Conservation (phyloP, 2,888 invertebrate species). For the Polyommatus iphigenia region DNA sequence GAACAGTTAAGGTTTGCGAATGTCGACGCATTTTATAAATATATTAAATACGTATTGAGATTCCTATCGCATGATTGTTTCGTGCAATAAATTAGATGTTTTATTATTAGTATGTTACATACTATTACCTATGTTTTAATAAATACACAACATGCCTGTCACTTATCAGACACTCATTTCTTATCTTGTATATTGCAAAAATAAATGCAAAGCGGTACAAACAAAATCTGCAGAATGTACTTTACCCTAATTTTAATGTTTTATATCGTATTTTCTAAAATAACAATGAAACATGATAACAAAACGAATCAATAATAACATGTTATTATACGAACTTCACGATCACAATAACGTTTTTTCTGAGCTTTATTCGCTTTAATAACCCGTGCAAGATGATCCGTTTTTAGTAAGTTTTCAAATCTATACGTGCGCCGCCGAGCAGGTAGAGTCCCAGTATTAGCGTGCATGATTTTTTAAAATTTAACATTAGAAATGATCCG, state of each 20-base stretch:
- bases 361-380: slow-evolving; percentile 50
- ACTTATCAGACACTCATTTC: neutral
- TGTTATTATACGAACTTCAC: slow-evolving; percentile 48
- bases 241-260: neutral
- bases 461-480: slow-evolving; percentile 38
- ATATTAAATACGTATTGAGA: slow-evolving; percentile 53
- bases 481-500: neutral
- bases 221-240: neutral
- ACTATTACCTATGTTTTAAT: too few relatives aligned
- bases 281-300: slow-evolving; percentile 31
- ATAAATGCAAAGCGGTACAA: neutral
- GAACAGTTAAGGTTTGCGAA: slow-evolving; percentile 58
- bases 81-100: neutral
- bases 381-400: slow-evolving; percentile 44
- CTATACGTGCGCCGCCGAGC: slow-evolving; percentile 51
- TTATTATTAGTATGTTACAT: neutral
- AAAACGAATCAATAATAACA: slow-evolving; percentile 43
- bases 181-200: neutral
- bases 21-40: slow-evolving; percentile 49
- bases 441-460: slow-evolving; percentile 45
- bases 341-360: slow-evolving; percentile 53
- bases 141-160: neutral
- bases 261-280: neutral
- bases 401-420: slow-evolving; percentile 63
- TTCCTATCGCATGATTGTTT: slow-evolving; percentile 42